Base-by-base conservation (phyloP, 2,113 vertebrate species). In the Mystacornis crossleyi region DNA sequence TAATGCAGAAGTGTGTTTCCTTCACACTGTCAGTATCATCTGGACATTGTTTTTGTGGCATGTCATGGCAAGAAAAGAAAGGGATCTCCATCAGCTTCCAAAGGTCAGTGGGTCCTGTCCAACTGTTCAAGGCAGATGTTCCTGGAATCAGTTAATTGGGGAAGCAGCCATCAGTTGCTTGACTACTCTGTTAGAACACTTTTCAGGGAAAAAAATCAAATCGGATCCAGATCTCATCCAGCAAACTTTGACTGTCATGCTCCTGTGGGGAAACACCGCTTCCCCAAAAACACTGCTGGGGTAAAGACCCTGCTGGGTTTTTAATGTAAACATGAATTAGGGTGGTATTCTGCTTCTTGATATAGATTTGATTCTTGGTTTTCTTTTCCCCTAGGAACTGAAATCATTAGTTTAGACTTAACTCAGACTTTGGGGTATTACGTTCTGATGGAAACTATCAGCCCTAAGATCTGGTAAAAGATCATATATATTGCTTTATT, bases 11-110 rank as follows among this genome's bases (percentile, higher is more conserved):
- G 45, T 61, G 19, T 72, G 2, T 18, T 62, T 61, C 31, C 14
- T 78, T 58, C 13, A 21, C 0, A 0, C 9, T 48, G 38, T 42
- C 5, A 4, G 0, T 43, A 42, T 58, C 13, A 67, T 18, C 28
- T 67, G 24, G 8, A 31, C 9, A 36, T 11, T 4, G 0, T 43
- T 85, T 50, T 81, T 72, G 43, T 54, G 23, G 20, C 12, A 31
- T 18, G 5, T 70, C 17, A 47, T 50, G 7, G 40, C 51, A 79
- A 65, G 17, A 20, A 54, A 74, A 40, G 28, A 40, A 89, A 86
- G 18, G 14, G 12, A 61, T 65, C 9, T 66, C 42, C 26, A 4
- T 38, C 55, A 33, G 3, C 18, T 64, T 79, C 28, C 45, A 25
- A 70, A 70, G 29, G 36, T 73, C 42, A 77, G 38, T 0, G 0